Conservation (phyloP, 2,888 invertebrate genomes). For the Sesia apiformis region DNA sequence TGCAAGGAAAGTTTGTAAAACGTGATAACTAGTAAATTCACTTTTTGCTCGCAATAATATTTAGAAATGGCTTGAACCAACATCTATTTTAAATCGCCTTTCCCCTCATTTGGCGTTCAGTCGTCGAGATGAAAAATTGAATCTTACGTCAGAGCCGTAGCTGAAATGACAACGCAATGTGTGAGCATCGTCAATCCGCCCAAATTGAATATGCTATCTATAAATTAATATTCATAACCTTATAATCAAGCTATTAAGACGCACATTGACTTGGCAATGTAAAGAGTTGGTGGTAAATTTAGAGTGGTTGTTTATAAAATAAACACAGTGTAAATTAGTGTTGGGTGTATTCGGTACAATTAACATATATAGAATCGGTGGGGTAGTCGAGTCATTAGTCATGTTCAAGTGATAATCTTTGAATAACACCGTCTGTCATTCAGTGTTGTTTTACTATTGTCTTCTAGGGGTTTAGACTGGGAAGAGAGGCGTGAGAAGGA, state of each 20-base stretch:
- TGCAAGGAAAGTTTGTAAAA: too few species aligned
- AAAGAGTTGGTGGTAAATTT: neutral
- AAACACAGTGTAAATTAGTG: conserved; percentile 63
- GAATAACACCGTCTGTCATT: conserved; percentile 62
- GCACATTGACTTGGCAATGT: neutral
- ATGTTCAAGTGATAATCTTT: conserved; percentile 64
- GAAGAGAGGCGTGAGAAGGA: too few species aligned
- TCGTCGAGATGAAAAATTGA: conserved; percentile 62
- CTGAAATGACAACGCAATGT: conserved; percentile 55
- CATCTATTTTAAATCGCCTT: too few species aligned
- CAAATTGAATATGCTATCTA: conserved; percentile 7
- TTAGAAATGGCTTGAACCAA: too few species aligned
- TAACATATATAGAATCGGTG: conserved; percentile 47
- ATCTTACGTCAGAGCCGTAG: conserved; percentile 42
- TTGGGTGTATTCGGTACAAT: conserved; percentile 55
- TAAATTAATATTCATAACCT: neutral
- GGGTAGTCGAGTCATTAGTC: conserved; percentile 58
- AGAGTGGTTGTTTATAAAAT: conserved; percentile 41
- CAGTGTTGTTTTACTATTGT: conserved; percentile 24
- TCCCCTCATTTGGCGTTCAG: conserved; percentile 6
- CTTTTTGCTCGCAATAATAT: too few species aligned
- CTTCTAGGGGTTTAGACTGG: neutral
- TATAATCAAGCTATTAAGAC: neutral
- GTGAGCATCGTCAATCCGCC: conserved; percentile 33
- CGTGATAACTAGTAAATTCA: too few species aligned